Base-by-base conservation (phyloP, 2,888 invertebrate species). In the Agrotis clavis region DNA sequence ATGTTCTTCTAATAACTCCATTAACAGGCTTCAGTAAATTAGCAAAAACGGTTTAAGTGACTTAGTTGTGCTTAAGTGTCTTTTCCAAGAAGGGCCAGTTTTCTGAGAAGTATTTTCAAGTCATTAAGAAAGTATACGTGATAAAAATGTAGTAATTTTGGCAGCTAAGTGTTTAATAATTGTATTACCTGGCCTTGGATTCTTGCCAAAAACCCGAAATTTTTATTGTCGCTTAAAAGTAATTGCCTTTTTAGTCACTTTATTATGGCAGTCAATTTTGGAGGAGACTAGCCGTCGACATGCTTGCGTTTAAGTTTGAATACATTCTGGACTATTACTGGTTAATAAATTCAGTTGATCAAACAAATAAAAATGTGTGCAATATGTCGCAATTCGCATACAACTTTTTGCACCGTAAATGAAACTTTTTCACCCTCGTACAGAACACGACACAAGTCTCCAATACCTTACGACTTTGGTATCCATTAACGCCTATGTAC, bases 1-100 rank as follows among this genome's bases (percentile, higher is more conserved):
- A 41, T 54, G 16, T 48, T 60, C 21, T 63, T 59, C 30, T 72
- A 75, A 72, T 71, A 45, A 71, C 62, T 25, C n/a, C 25, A 69
- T 74, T 56, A 51, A 19, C 14, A 6, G 16, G 9, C 5, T 45
- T 60, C 0, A 16, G 47, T 21, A 30, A 66, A 47, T 4, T 18
- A 74, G 11, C n/a, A 35, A 54, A 74, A 74, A 74, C 9, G 1
- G n/a, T 6, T 11, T 25, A 25, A n/a, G 1, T 18, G 19, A n/a
- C 9, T 11, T 74, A 9, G 11, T n/a, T 47, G 35, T 11, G 3
- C 14, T 54, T 13, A 21, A 30, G 25, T 21, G 3, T 25, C 4
- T 56, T 56, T 70, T 41, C 50, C 45, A 30, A 14, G 60, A 73
- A 45, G 11, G 11, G 13, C 30, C 45, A 18, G 14, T n/a, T 54